Percentiles rank a stretch among this genome's conserved stretches.
phyloP scores from a whole-genome alignment of 2,113 vertebrate species.

The Picathartes gymnocephalus region DNA sequence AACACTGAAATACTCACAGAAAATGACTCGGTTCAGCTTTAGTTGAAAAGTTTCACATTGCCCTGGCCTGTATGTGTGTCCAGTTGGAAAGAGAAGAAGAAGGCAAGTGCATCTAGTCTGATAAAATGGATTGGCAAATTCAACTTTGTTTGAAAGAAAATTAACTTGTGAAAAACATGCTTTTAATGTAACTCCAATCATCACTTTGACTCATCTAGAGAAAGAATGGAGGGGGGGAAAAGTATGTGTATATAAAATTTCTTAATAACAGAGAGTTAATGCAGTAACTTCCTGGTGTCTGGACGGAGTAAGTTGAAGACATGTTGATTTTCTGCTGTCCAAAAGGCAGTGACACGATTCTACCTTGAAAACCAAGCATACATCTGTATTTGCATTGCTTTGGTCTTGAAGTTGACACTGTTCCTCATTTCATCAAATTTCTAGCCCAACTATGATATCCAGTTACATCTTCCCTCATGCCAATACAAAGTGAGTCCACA shows the following conservation, averaged over 20 bases:
- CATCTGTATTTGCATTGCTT: not conserved
- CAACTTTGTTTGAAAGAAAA: not conserved
- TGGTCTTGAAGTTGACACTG: not conserved
- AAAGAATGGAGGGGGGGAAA: rapidly evolving
- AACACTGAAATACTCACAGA: not conserved
- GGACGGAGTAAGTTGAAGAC: not conserved
- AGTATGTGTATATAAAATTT: not conserved
- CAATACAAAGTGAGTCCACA: not conserved
- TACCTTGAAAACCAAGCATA: not conserved
- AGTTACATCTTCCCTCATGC: not conserved
- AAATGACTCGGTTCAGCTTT: not conserved
- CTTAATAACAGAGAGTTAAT: not conserved
- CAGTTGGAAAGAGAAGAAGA: not conserved
- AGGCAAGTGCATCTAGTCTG: not conserved
- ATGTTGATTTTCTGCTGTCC: not conserved
- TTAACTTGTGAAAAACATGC: not conserved
- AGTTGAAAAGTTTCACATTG: not conserved
- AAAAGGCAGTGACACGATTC: not conserved
- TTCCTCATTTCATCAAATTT: not conserved
- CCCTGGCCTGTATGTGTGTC: not conserved
- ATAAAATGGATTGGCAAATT: not conserved
- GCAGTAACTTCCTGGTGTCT: not conserved
- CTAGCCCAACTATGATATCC: not conserved
- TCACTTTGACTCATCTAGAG: not conserved
- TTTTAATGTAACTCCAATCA: not conserved